Evolutionary conservation across 2,888 invertebrate species (phyloP), one percentile per base, ranked within the genome.

Genomic region (Mesorhabditis spiculigera): DNA sequence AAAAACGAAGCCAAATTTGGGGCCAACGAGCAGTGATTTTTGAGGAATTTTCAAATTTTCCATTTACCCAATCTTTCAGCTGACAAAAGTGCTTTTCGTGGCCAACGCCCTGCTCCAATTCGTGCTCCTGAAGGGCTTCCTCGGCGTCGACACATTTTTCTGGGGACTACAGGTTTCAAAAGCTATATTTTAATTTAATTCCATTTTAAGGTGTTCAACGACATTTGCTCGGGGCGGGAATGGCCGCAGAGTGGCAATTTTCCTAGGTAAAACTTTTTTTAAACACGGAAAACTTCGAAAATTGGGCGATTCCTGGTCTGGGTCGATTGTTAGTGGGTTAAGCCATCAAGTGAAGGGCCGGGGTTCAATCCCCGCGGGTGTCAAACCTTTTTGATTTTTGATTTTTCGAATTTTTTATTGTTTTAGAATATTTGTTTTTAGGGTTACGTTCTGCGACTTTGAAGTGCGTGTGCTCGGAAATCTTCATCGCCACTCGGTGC

Each of bases 371-470:
- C 28, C 28, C 28, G 28, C 28, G 28, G 28, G 28, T 28, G 28
- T 28, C 28, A 28, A 28, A 28, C 1, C 3, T 13, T 50, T 10
- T 50, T 8, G 13, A 10, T 8, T 16, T 28, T 41, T 42, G 13
- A 4, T 45, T 16, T 62, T 41, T 67, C 42, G 13, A 16, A 8
- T 41, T 8, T 43, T 41, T 8, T 65, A 8, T 43, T 41, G 42
- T 13, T 8, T 6, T 43, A 6, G 28, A 28, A 28, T 28, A 28
- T 28, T 28, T 28, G 8, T 50, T n/a, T 73, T 65, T 43, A 75
- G 85, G 50, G 84, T 85, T n/a, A 85, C 85, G n/a, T 72, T 85
- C 65, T 85, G 85, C 73, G 85, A 85, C 68, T 85, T 84, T 71
- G 76, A 82, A 43, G 83, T 85, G 8, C 75, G 86, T 42, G 84